Base-by-base conservation (phyloP, 2,888 invertebrate genomes). In the Noctua janthina region DNA sequence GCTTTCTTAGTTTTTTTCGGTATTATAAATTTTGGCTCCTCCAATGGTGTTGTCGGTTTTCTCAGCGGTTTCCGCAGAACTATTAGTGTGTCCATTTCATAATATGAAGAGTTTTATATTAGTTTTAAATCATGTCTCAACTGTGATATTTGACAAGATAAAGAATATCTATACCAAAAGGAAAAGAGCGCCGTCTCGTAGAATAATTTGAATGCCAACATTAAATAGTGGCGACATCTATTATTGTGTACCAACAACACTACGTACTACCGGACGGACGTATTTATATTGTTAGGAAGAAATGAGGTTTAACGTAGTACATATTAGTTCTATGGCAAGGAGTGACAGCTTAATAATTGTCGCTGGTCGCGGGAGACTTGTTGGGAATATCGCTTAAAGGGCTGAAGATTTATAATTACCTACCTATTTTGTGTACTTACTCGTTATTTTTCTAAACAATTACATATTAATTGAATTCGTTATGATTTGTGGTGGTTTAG, bases 51-150 rank as follows among this genome's bases (percentile, higher is more conserved):
- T 17, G 64, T 35, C 66, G 39, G 66, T 11, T 70, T 82, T 70
- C 80, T 79, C 15, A 88, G 59, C 35, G 87, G 87, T 86, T 81
- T 90, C 11, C 86, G 82, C 51, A 90, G 3, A 62, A 89, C 88
- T 64, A 91, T 82, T 23, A 92, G 79, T 0, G 90, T 86, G 72
- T 92, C 91, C 92, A 92, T 92, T 76, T 23, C 67, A 15, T 46
- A 46, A 46, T 54, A 66, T 56, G 15, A n/a, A 74, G 51, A 51
- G n/a, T 29, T 62, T 13, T 29, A 54, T 17, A 46, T 66, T 49
- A 54, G 17, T 64, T 62, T 35, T 73, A 66, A 20, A 23, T 56
- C 29, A 67, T 54, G 43, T 78, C 56, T 17, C 76, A 78, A 78
- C 49, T 54, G 62, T 62, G 29, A 35, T 64, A 17, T 35, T 35